Conservation (phyloP, 2,113 vertebrate species). For the cat (Felis catus) region DNA sequence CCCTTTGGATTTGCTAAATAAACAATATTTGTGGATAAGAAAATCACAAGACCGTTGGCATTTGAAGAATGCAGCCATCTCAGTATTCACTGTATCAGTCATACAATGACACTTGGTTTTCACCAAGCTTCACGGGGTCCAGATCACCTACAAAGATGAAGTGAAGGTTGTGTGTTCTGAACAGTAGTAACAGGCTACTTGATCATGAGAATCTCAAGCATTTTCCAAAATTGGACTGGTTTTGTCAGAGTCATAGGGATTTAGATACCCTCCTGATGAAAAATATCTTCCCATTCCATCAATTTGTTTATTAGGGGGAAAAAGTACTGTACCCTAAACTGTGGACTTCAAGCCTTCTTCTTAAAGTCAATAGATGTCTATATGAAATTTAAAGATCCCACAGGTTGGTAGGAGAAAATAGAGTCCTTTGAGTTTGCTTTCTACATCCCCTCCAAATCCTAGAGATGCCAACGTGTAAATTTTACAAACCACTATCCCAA, state of each 20-base stretch:
- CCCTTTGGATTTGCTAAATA: neutral
- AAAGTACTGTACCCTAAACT: neutral
- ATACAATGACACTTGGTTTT: neutral
- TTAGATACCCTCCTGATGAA: neutral
- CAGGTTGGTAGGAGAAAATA: neutral
- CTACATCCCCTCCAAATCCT: neutral
- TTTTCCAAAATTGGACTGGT: neutral
- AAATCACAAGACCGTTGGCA: neutral
- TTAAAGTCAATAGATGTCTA: neutral
- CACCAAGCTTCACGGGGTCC: neutral
- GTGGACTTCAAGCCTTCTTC: neutral
- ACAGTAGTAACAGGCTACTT: neutral
- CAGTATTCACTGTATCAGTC: neutral
- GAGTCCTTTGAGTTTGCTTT: neutral
- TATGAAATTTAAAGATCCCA: neutral
- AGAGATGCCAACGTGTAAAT: neutral
- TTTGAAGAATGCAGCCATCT: neutral
- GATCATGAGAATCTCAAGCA: neutral
- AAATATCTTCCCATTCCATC: neutral
- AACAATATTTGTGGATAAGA: neutral
- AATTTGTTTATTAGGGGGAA: neutral
- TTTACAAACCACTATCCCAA: neutral
- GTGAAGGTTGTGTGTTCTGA: neutral
- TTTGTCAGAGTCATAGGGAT: neutral
- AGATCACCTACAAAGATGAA: neutral